Conservation (phyloP, 1,140 invertebrate species). For the Euura lappo region DNA sequence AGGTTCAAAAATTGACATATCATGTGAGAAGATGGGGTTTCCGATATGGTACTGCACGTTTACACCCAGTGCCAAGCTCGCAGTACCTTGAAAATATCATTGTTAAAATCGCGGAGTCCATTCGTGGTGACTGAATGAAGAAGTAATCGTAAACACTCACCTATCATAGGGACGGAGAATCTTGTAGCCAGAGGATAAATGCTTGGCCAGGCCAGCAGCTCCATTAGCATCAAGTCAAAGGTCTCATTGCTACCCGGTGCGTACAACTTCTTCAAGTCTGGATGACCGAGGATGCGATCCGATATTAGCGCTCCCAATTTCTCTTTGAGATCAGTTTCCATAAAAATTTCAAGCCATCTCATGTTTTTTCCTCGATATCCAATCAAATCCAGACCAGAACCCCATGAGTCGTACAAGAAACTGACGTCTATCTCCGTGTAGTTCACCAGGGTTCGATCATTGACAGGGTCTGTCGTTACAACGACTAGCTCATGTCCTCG, state of each 20-base stretch:
- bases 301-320: too few relatives aligned
- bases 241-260: too few relatives aligned
- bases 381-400: too few relatives aligned
- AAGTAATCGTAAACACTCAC: background rate
- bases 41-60: background rate
- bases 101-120: background rate
- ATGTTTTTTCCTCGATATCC: too few relatives aligned
- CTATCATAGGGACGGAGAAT: too few relatives aligned
- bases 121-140: background rate
- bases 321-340: too few relatives aligned
- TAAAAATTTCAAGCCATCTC: too few relatives aligned
- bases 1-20: background rate
- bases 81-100: background rate
- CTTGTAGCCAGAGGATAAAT: too few relatives aligned
- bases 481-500: conserved; percentile 13
- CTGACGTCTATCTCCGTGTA: conserved; percentile 27
- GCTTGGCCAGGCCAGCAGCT: too few relatives aligned
- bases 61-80: background rate
- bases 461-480: conserved; percentile 37
- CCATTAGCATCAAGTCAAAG: too few relatives aligned
- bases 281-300: too few relatives aligned
- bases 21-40: background rate
- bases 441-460: conserved; percentile 22
- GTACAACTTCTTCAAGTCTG: too few relatives aligned
- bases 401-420: background rate